These are phyloP conservation scores for Danio aesculapii DNA, from an alignment of 2,797 vertebrate genomes.

Conservation along the genomic window DNA sequence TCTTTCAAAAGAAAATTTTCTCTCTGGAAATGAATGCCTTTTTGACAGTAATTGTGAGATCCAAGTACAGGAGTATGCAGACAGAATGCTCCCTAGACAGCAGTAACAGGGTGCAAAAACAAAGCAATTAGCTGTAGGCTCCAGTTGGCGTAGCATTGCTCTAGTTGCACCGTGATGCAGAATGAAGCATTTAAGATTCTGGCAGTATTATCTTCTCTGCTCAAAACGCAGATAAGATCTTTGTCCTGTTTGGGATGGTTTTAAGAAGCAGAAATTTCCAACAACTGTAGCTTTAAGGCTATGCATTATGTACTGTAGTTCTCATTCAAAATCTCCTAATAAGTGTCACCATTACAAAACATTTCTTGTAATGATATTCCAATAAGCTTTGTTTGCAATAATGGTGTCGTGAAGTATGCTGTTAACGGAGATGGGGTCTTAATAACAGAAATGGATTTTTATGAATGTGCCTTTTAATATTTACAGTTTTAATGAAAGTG, in stretches of 20 bases:
- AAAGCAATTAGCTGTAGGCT: constrained; percentile 49
- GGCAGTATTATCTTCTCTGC: not conserved
- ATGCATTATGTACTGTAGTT: not conserved
- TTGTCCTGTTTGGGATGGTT: not conserved
- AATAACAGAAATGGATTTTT: not conserved
- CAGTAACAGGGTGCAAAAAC: constrained; percentile 43
- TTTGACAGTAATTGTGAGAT: constrained; percentile 43
- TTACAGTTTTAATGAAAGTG: too few relatives aligned
- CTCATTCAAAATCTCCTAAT: not conserved
- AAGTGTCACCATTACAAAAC: not conserved
- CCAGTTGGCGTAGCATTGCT: constrained; percentile 27
- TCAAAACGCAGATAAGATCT: not conserved
- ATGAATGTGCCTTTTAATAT: too few relatives aligned
- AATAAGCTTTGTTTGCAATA: not conserved
- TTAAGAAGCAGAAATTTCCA: not conserved
- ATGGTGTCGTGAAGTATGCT: not conserved
- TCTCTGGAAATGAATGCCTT: constrained; percentile 43
- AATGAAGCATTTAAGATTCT: not conserved
- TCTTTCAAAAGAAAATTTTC: not conserved
- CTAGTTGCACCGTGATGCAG: not conserved
- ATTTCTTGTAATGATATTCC: not conserved
- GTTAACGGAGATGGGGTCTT: not conserved
- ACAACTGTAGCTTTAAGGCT: not conserved
- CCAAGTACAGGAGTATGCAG: constrained; percentile 26
- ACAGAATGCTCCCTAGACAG: constrained; percentile 35